Base-by-base conservation (phyloP, 2,888 invertebrate species). In the Eupithecia tripunctaria region DNA sequence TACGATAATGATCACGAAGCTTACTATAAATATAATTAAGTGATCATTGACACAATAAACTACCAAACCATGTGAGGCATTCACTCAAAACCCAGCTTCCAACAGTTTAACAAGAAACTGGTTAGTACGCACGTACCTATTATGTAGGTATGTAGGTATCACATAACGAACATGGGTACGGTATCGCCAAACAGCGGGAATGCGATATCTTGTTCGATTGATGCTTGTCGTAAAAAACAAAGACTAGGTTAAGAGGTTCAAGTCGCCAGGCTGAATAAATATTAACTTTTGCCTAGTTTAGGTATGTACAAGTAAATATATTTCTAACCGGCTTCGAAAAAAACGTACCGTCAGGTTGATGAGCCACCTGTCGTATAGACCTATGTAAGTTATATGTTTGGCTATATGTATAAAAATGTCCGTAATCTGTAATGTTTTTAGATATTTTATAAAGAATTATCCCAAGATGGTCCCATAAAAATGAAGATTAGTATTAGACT, bases 171-270 rank as follows among this genome's bases (percentile, higher is more conserved):
- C 1, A 21, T 21, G 21, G 51, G 21, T 51, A 51, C n/a, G 25
- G 25, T 14, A 25, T 3, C 10, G 51, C 21, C 5, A 51, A 12
- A 56, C 56, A 56, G 25, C 56, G 56, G 56, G 56, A 56, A 56
- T 25, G 14, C 56, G 12, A 51, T 56, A 25, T 25, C 25, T 56
- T 25, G 56, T 12, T 56, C 25, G 25, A 56, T 56, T 21, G 51
- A 51, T 51, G 51, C 51, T 51, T 51, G 51, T 10, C 51, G n/a
- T 51, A 51, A 51, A 51, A 25, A 56, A 21, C 25, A 56, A 56
- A 14, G 56, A 14, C 25, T 25, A 56, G 56, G 56, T 56, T 21
- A 10, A 51, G 51, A 51, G 21, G 51, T 51, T 51, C 51, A 21
- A 51, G 12, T 10, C 25, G 10, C 47, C 47, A 21, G 47, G 12